Conservation (phyloP, 2,797 vertebrate genomes). For the Emys orbicularis region DNA sequence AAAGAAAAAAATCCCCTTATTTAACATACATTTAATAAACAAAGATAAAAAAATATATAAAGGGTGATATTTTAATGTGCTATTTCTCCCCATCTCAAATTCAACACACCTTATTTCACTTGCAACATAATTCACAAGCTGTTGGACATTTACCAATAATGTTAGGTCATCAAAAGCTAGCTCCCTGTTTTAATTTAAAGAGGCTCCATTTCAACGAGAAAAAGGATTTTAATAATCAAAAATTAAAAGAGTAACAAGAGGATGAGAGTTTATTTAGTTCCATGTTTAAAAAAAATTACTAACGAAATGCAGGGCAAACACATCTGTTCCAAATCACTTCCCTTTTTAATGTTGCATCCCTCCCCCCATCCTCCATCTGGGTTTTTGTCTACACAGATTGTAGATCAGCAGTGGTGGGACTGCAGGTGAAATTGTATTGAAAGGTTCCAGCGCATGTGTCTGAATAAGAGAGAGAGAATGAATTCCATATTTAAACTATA, state of each 20-base stretch:
- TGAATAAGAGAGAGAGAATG: neutral
- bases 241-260: neutral
- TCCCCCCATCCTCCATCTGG: neutral
- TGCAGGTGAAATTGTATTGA: neutral
- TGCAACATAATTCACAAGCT: slow-evolving; percentile 22
- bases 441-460: neutral
- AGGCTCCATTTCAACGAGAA: neutral
- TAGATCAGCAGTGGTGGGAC: neutral
- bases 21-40: accelerated
- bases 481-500: neutral
- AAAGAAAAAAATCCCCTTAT: slow-evolving; percentile 50
- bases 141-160: neutral
- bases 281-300: neutral
- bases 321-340: neutral
- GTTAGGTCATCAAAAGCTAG: neutral
- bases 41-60: neutral
- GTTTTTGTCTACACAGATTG: neutral
- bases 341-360: neutral
- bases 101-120: neutral
- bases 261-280: neutral
- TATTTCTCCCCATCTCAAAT: neutral
- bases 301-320: neutral
- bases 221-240: neutral
- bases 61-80: neutral
- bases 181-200: neutral